Conservation (phyloP, 2,797 vertebrate genomes). For the Diplodus sargus region DNA sequence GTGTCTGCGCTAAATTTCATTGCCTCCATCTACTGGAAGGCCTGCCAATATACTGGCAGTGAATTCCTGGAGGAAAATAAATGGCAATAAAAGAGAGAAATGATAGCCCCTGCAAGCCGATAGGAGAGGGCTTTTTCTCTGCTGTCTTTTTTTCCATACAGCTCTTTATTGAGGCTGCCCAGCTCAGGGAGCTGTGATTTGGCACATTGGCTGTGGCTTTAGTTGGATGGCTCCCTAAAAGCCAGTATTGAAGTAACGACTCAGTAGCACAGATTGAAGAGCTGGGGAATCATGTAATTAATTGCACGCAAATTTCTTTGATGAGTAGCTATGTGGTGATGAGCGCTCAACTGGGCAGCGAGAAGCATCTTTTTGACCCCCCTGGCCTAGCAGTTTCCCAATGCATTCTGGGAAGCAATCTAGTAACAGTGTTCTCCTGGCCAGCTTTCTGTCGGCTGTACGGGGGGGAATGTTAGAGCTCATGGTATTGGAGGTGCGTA, state of each 20-base stretch:
- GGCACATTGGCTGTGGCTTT: slow-evolving; percentile 88
- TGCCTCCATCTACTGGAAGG: slow-evolving; percentile 97
- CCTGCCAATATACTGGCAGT: slow-evolving; percentile 98
- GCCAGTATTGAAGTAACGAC: slow-evolving; percentile 91
- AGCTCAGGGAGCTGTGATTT: slow-evolving; percentile 92
- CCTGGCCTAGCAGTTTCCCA: slow-evolving; percentile 18
- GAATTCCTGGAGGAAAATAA: slow-evolving; percentile 99
- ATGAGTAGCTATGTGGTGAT: slow-evolving; percentile 95
- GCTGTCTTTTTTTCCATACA: slow-evolving; percentile 73
- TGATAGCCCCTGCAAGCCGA: slow-evolving; percentile 91
- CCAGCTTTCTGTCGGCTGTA: slow-evolving; percentile 33
- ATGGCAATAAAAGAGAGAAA: slow-evolving; percentile 99
- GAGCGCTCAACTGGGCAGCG: slow-evolving; percentile 88
- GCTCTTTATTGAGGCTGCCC: slow-evolving; percentile 91
- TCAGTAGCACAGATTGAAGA: slow-evolving; percentile 88
- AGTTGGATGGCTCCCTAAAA: slow-evolving; percentile 90
- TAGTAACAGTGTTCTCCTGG: slow-evolving; percentile 36
- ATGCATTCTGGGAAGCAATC: slow-evolving; percentile 60
- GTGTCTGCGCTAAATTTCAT: slow-evolving; percentile 99
- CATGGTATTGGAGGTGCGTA: slow-evolving; percentile 69
- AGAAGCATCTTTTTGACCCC: slow-evolving; percentile 77
- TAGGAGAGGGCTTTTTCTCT: slow-evolving; percentile 87
- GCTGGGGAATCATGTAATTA: slow-evolving; percentile 97
- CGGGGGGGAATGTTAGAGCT: slow-evolving; percentile 44
- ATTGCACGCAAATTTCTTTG: slow-evolving; percentile 96